phyloP scores from a whole-genome alignment of 2,888 invertebrate genomes.

The Thecocarcelia acutangulata region DNA sequence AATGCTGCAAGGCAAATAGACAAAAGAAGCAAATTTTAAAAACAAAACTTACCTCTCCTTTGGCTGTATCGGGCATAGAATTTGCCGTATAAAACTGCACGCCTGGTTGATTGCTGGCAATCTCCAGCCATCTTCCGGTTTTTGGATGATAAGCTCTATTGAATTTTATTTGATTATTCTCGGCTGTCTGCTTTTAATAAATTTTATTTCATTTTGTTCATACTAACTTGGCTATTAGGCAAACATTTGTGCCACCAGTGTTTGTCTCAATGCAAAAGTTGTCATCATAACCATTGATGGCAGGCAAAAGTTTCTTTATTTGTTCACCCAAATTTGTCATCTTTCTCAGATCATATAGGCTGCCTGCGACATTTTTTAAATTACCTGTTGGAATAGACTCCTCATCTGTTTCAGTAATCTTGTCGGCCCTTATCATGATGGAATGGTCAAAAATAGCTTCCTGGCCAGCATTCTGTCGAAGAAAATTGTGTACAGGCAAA shows the following conservation, averaged over 20 bases:
- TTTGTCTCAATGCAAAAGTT: constrained; percentile 91
- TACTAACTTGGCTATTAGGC: constrained; percentile 85
- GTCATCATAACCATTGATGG: constrained; percentile 89
- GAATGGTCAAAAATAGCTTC: constrained; percentile 86
- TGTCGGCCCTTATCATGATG: constrained; percentile 88
- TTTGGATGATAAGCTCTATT: constrained; percentile 85
- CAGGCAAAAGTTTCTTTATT: constrained; percentile 85
- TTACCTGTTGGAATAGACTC: constrained; percentile 88
- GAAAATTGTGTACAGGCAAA: too few species aligned
- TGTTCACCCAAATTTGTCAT: constrained; percentile 86
- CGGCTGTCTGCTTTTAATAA: neutral
- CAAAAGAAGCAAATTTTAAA: neutral
- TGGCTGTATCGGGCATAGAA: constrained; percentile 84
- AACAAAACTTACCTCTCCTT: constrained; percentile 76
- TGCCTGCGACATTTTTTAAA: constrained; percentile 86
- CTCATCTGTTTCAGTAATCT: constrained; percentile 87
- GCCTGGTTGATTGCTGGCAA: constrained; percentile 93
- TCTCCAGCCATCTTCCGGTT: constrained; percentile 89
- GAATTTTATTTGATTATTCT: constrained; percentile 27
- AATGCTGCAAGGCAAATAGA: neutral
- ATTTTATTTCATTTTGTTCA: constrained; percentile 1
- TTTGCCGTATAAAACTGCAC: constrained; percentile 95
- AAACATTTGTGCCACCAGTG: constrained; percentile 82
- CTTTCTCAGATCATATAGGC: constrained; percentile 88
- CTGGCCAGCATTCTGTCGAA: constrained; percentile 84